Evolutionary conservation across 2,888 invertebrate genomes (phyloP).

Genomic region (Acanthosepion pharaonis): DNA sequence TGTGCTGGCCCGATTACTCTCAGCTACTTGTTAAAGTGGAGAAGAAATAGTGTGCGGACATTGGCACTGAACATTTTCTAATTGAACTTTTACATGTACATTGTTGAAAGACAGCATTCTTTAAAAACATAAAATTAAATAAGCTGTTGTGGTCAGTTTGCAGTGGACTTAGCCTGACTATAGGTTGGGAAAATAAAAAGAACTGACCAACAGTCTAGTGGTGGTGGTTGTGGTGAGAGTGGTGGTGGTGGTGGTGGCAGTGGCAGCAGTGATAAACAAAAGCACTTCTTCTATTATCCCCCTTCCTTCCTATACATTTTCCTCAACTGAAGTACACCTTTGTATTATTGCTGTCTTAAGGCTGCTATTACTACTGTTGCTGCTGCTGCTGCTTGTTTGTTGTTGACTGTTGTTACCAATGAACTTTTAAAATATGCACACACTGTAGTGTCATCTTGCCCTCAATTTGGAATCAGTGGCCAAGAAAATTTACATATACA

Average conservation of each 20-base stretch:
- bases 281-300: not conserved
- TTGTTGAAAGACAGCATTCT: not conserved
- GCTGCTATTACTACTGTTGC: slow-evolving; percentile 15
- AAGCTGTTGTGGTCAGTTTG: not conserved
- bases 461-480: not conserved
- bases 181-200: slow-evolving; percentile 4
- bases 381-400: slow-evolving; percentile 33
- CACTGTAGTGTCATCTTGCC: not conserved
- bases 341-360: not conserved
- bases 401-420: slow-evolving; percentile 8
- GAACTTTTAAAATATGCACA: not conserved
- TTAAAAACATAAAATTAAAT: not conserved
- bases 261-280: not conserved
- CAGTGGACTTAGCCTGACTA: not conserved
- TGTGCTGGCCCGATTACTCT: not conserved
- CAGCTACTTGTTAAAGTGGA: slow-evolving; percentile 33
- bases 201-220: slow-evolving; percentile 18
- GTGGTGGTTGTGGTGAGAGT: not conserved
- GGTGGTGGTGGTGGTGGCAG: not conserved
- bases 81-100: not conserved
- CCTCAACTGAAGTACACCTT: not conserved
- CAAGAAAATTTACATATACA: not conserved
- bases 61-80: slow-evolving; percentile 2
- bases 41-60: slow-evolving; percentile 16
- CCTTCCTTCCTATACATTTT: not conserved